Base-by-base conservation (phyloP, 2,113 vertebrate genomes). In the Daboia siamensis region DNA sequence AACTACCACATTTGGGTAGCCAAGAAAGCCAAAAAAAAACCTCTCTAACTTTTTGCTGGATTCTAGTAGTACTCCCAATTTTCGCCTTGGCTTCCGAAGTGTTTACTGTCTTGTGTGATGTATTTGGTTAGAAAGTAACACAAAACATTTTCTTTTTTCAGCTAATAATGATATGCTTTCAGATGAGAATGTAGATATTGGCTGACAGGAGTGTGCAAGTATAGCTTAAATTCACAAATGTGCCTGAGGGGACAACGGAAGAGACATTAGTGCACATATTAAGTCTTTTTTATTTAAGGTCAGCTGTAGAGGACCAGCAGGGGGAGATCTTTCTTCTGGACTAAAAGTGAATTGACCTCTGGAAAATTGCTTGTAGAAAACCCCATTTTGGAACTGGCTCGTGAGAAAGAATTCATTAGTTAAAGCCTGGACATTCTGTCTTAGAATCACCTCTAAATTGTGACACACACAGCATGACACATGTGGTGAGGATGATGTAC, bases 121-220 rank as follows among this genome's bases (percentile, higher is more conserved):
- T 39, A 23, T 90, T 90, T 59, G 24, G 5, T 52, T 39, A 15
- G 21, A 91, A 69, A 88, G n/a, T 69, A 26, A 61, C 23, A 5
- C 26, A 59, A 54, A 52, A 4, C 26, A 15, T 44, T n/a, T 59
- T 64, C 54, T 26, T 56, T 59, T 29, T 4, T 55, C 23, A 87
- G 86, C n/a, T 44, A 7, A 91, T 46, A 46, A 59, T 57, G 64
- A 85, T 6, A 9, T 59, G 89, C 74, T 91, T 95, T 24, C 88
- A 93, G 80, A 94, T 57, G 91, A 90, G 55, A 85, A 88, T 94
- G 89, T 91, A 93, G 2, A 87, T 93, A 24, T 90, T 13, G 52
- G 26, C 94, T 95, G 90, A 39, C 54, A 93, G 0, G 20, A 91
- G 94, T 87, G 84, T 80, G 21, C 7, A 84, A 0, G 55, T 24